phyloP scores from a whole-genome alignment of 2,113 vertebrate genomes.

The Tiliqua scincoides region DNA sequence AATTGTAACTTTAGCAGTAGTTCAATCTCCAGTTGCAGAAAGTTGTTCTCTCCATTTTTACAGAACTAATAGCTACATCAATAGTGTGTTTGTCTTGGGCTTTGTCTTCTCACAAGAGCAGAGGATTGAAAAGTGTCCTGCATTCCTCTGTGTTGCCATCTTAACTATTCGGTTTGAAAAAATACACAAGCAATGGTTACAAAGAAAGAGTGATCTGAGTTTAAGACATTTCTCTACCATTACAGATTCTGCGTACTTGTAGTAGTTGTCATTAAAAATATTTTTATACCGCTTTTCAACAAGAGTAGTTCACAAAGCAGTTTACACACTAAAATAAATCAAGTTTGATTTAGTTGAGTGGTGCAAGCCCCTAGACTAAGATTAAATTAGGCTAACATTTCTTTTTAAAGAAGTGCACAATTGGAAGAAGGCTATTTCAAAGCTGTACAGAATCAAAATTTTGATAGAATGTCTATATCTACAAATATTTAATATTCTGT shows the following conservation, averaged over 20 bases:
- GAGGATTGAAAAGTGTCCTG: not conserved
- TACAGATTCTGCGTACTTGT: conserved; percentile 26
- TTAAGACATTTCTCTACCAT: conserved; percentile 19
- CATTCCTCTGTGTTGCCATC: not conserved
- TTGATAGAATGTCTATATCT: not conserved
- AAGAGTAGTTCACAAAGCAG: too few relatives aligned
- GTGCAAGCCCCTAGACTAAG: too few relatives aligned
- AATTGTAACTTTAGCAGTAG: conserved; percentile 47
- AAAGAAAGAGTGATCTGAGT: conserved; percentile 21
- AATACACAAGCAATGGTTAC: conserved; percentile 10
- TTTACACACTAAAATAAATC: too few relatives aligned
- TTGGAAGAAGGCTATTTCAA: too few relatives aligned
- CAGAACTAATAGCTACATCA: not conserved
- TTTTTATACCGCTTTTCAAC: too few relatives aligned
- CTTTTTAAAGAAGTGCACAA: not conserved
- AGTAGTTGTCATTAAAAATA: too few relatives aligned
- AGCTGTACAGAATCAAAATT: not conserved
- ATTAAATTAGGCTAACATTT: not conserved
- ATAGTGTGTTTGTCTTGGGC: not conserved
- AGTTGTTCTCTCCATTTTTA: conserved; percentile 24
- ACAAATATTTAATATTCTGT: not conserved
- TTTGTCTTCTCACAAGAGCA: conserved; percentile 33
- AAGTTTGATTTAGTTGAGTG: too few relatives aligned
- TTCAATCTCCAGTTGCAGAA: conserved; percentile 43
- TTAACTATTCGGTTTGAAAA: not conserved